Conservation (phyloP, 2,888 invertebrate genomes). For the Hedya salicella region DNA sequence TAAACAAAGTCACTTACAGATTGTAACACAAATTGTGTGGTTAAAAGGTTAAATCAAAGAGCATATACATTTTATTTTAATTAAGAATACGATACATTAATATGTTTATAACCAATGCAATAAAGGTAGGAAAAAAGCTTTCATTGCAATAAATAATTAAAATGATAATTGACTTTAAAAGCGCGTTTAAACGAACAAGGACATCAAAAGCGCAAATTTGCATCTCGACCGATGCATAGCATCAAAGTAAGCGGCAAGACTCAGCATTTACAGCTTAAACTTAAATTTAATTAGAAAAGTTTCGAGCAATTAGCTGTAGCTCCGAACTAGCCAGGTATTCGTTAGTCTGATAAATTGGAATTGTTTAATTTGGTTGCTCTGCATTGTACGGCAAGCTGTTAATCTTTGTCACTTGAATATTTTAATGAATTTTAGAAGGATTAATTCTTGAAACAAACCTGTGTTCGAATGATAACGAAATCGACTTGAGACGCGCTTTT, state of each 20-base stretch:
- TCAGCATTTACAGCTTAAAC: conserved; percentile 49
- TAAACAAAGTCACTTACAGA: too few species aligned
- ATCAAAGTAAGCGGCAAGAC: conserved; percentile 46
- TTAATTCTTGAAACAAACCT: conserved; percentile 44
- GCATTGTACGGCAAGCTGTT: conserved; percentile 50
- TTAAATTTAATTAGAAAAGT: conserved; percentile 70
- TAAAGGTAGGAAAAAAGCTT: too few species aligned
- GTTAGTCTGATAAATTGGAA: conserved; percentile 63
- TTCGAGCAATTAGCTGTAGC: conserved; percentile 62
- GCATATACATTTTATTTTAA: too few species aligned
- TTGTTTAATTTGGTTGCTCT: conserved; percentile 61
- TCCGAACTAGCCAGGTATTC: conserved; percentile 57
- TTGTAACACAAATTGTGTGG: too few species aligned
- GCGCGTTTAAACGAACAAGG: background rate
- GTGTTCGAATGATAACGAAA: conserved; percentile 41
- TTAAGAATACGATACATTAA: too few species aligned
- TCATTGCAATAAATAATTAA: too few species aligned
- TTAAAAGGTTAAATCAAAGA: too few species aligned
- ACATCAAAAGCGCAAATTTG: conserved; percentile 32
- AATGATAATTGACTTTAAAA: too few species aligned
- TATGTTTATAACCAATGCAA: too few species aligned
- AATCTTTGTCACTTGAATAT: conserved; percentile 48
- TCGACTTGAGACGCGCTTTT: conserved; percentile 35
- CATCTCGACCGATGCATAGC: conserved; percentile 35
- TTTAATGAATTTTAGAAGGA: conserved; percentile 44